phyloP scores from a whole-genome alignment of 2,888 invertebrate species.

The Listrodromus nycthemerus region DNA sequence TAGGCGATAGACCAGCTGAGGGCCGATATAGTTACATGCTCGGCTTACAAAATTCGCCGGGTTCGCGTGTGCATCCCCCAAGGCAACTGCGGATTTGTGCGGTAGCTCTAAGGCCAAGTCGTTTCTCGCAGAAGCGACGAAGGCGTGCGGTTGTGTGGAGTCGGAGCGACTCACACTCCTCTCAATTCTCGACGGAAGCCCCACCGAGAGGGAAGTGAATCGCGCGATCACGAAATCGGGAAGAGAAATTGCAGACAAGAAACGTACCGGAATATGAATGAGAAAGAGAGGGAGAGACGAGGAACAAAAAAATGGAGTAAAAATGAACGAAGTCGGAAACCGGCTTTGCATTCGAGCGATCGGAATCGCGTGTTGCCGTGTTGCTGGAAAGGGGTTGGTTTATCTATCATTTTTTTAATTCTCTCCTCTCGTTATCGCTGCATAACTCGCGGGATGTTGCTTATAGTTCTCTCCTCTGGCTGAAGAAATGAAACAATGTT shows the following conservation, averaged over 20 bases:
- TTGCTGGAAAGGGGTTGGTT: slow-evolving; percentile 40
- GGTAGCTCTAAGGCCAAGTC: background rate
- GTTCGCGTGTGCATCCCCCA: slow-evolving; percentile 38
- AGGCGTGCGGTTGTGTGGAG: slow-evolving; percentile 1
- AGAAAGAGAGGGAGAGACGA: background rate
- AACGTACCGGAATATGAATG: slow-evolving; percentile 12
- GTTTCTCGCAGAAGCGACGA: slow-evolving; percentile 29
- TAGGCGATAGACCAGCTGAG: background rate
- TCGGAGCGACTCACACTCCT: slow-evolving; percentile 14
- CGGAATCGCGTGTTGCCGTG: slow-evolving; percentile 50
- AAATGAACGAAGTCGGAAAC: slow-evolving; percentile 37
- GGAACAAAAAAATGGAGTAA: background rate
- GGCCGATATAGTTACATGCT: background rate
- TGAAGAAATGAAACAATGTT: background rate
- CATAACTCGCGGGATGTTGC: background rate
- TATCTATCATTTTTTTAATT: background rate
- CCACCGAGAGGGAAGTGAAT: slow-evolving; percentile 28
- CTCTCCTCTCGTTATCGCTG: slow-evolving; percentile 1
- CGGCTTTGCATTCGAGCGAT: slow-evolving; percentile 57
- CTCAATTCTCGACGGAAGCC: slow-evolving; percentile 32
- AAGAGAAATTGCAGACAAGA: slow-evolving; percentile 56
- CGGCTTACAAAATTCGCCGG: slow-evolving; percentile 19
- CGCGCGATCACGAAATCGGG: slow-evolving; percentile 52
- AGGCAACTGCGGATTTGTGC: slow-evolving; percentile 31
- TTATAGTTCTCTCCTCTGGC: background rate